A percentile compares a stretch with the other conserved stretches of the same genome.
phyloP scores from a whole-genome alignment of 2,888 invertebrate species.

The Steromphala cineraria region DNA sequence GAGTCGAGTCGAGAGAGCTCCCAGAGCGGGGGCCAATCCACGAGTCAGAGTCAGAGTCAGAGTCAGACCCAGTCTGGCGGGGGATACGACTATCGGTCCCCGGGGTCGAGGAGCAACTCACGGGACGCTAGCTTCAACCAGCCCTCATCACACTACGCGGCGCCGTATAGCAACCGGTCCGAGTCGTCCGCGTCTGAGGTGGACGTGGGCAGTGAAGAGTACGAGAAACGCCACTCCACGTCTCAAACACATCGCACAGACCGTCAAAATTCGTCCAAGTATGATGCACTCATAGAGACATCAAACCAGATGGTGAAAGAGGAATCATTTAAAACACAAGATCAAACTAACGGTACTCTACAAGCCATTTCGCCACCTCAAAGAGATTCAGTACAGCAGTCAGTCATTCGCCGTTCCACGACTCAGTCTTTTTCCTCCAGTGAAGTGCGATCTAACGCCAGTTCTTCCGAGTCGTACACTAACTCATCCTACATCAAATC shows the following conservation, averaged over 20 bases:
- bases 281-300: slow-evolving; percentile 39
- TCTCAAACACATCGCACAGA: slow-evolving; percentile 24
- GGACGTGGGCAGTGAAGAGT: slow-evolving; percentile 69
- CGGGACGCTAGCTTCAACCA: slow-evolving; percentile 57
- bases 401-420: slow-evolving; percentile 67
- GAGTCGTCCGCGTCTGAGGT: slow-evolving; percentile 74
- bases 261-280: slow-evolving; percentile 31
- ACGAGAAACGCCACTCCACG: slow-evolving; percentile 47
- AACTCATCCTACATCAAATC: slow-evolving; percentile 22
- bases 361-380: slow-evolving; percentile 40
- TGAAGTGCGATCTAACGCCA: slow-evolving; percentile 6
- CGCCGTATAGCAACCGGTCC: slow-evolving; percentile 72
- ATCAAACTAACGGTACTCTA: slow-evolving; percentile 38
- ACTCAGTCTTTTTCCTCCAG: slow-evolving; percentile 24
- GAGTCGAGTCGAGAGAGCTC: slow-evolving; percentile 37
- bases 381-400: slow-evolving; percentile 60
- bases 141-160: slow-evolving; percentile 50
- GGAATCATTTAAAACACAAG: slow-evolving; percentile 40
- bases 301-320: slow-evolving; percentile 39
- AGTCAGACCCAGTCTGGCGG: slow-evolving; percentile 15
- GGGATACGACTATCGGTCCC: slow-evolving; percentile 43
- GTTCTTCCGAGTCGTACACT: not conserved
- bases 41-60: slow-evolving; percentile 29
- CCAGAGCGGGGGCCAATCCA: slow-evolving; percentile 38
- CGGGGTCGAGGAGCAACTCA: slow-evolving; percentile 65